Base-by-base conservation (phyloP, 2,888 invertebrate genomes). In the Leptogaster cylindrica region DNA sequence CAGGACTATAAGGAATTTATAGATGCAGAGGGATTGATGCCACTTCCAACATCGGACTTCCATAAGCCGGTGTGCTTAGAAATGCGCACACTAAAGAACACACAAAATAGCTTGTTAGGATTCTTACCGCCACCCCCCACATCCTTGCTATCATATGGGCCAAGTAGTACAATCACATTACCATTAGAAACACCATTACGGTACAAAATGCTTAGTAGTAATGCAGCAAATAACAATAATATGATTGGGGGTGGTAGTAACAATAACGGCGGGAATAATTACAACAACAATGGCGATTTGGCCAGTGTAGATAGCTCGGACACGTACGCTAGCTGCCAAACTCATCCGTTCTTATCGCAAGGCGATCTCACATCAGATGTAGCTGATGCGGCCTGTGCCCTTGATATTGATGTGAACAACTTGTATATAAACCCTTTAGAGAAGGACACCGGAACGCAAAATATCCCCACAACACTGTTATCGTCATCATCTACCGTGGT, bases 281-380 rank as follows among this genome's bases (percentile, higher is more conserved):
- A 81, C 71, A 78, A 78, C 67, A 81, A 81, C 72, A 81, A 80
- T 75, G 82, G 80, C 25, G 85, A 85, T 71, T 74, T 85, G 76
- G 86, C 84, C 71, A 86, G 86, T 76, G 83, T 86, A 73, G 86
- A 86, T 84, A 90, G 94, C 83, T 91, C 94, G 77, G 96, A 96
- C 83, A 96, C 96, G 74, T 97, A 94, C 83, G 94, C 94, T 82
- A 95, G 94, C 83, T 96, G 96, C 85, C 92, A 94, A 84, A 95
- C 96, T 77, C 95, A 95, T 85, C 94, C 94, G 77, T 94, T 92
- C 84, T 88, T 91, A 82, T 93, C 93, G 76, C 91, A 92, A 84
- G 89, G 87, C 79, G 89, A 89, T 83, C 84, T 89, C 77, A 87
- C 88, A 74, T 83, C 83, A 77, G 81, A 81, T 67, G 83, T 83